phyloP scores from a whole-genome alignment of 2,888 invertebrate genomes.

The Nematopogon swammerdamellus region DNA sequence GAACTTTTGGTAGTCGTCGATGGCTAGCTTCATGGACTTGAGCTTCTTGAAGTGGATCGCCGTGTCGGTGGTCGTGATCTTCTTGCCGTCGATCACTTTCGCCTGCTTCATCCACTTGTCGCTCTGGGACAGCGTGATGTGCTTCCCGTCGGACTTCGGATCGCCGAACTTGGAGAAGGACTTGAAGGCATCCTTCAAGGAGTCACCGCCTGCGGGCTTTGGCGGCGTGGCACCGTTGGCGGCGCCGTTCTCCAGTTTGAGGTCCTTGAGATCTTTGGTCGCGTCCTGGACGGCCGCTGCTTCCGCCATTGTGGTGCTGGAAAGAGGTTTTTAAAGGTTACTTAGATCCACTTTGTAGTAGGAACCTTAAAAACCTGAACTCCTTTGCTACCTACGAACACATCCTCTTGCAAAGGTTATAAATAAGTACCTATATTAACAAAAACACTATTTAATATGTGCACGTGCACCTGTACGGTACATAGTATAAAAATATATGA shows the following conservation, averaged over 20 bases:
- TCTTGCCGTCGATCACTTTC: conserved; percentile 73
- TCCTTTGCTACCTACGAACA: no score
- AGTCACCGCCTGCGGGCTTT: conserved; percentile 30
- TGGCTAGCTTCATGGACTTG: conserved; percentile 73
- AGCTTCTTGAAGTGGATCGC: conserved; percentile 88
- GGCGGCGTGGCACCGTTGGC: conserved; percentile 24
- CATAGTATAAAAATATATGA: no score
- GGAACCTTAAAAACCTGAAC: no score
- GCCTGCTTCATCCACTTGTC: conserved; percentile 96
- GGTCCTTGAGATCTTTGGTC: conserved; percentile 47
- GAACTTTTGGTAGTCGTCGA: conserved; percentile 80
- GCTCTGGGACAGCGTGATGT: conserved; percentile 83
- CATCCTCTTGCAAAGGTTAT: no score
- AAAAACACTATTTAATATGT: no score
- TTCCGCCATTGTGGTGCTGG: conserved; percentile 11
- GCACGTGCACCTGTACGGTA: no score
- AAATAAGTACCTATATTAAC: no score
- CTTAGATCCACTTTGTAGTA: no score
- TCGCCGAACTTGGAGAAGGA: conserved; percentile 87
- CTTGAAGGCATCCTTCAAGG: conserved; percentile 63
- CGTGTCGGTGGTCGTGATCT: conserved; percentile 86
- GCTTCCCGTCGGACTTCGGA: conserved; percentile 79
- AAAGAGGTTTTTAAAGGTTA: no score
- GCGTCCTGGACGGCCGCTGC: conserved; percentile 32
- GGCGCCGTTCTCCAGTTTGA: conserved; percentile 53